Evolutionary conservation across 2,888 invertebrate genomes (phyloP), one percentile per base, ranked within the genome.

Genomic region (Diaperis boleti): DNA sequence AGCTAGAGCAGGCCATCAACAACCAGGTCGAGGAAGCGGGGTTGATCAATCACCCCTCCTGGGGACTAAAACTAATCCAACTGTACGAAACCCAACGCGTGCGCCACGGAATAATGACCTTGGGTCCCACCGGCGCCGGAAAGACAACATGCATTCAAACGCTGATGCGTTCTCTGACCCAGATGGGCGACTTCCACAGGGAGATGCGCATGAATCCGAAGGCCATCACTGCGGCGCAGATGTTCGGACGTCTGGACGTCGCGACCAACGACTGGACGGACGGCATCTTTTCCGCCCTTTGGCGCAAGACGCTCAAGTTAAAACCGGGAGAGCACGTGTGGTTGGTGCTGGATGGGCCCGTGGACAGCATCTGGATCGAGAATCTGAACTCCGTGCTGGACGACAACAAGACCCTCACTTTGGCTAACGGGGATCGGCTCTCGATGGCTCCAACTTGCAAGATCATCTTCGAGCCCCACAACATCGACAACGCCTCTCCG

Each of bases 121-220:
- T 98, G 54, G 98, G 98, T 0, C 97, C 98, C 0, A 91, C 94
- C 14, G 97, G 97, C 0, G 94, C 96, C 8, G 98, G 98, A 0
- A 98, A 98, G 83, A 95, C 96, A 0, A 90, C 92, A 7, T 97
- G 97, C 76, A 94, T 91, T 68, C 92, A 93, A 65, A 92, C 89
- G 0, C 84, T 98, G 31, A 97, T 98, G 96, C 92, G 90, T 77
- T 89, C 96, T 0, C 83, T 98, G 70, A 91, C 95, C 0, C 90
- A 93, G 74, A 91, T 90, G 78, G 96, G 95, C 33, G 87, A 92
- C 33, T 85, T 84, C 2, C 96, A 97, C 81, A 91, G 92, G 69
- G 97, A 98, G 85, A 95, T 97, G 95, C 85, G 97, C 69, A 97
- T 98, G 97, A 98, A 98, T 82, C 98, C 98, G 0, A 98, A 98